Evolutionary conservation across 2,797 vertebrate genomes (phyloP), one percentile per base, ranked within the genome.

Genomic region (Siniperca scherzeri): DNA sequence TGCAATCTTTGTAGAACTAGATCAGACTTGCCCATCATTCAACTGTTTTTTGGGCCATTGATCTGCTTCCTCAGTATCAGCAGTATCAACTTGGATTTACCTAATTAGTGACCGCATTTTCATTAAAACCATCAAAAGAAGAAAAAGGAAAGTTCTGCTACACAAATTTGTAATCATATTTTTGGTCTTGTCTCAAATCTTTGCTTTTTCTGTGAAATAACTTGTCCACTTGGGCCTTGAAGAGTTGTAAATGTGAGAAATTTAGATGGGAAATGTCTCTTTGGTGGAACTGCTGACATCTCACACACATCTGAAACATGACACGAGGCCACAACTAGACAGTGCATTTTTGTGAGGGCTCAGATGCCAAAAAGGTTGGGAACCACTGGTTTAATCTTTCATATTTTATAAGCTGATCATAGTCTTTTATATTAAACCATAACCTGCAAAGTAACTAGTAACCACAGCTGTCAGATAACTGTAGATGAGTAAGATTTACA

Each of bases 331-430:
- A 12, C 40, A 27, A 1, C 16, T 46, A 3, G 25, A 55, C 22
- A 12, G 22, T n/a, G n/a, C 14, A 1, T 17, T 57, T 16, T 3
- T 16, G 0, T 27, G 5, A 11, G 22, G 0, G 38, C 38, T 40
- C 61, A 10, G n/a, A 36, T 0, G 4, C 40, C n/a, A 22, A 64
- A 42, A 60, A 61, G 11, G 11, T 25, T 19, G 57, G 33, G 5
- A 8, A 27, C 59, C 5, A 27, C 8, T 30, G 19, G 44, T 67
- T 48, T 30, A 48, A 13, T 67, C 46, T 33, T 50, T 68, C 30
- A n/a, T 14, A 25, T 70, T 55, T 70, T 27, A 38, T 7, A 42
- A 42, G 36, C 5, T 70, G 14, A 40, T 40, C 16, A 66, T 30
- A 42, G 5, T 50, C 21, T 21, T 19, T 50, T 8, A 14, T 21